These are phyloP conservation scores for Dryobates pubescens DNA, from an alignment of 2,797 vertebrate genomes.

Conservation along the genomic window DNA sequence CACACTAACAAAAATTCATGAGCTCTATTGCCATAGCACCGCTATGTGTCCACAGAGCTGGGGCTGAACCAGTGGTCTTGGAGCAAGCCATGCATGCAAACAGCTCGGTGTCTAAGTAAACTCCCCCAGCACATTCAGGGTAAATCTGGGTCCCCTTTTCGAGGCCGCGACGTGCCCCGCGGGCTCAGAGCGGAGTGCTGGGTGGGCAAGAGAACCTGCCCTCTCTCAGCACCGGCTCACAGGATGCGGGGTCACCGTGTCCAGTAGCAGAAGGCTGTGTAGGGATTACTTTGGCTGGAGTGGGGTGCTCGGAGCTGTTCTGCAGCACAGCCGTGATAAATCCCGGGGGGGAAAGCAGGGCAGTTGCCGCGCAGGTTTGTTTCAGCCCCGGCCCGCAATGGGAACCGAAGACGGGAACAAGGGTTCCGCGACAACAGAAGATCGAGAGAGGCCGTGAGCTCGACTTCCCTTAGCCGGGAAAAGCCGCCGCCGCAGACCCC, in stretches of 20 bases:
- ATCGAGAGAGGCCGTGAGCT: neutral
- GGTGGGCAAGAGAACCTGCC: accelerated
- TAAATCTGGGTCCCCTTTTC: accelerated
- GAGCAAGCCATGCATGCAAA: accelerated
- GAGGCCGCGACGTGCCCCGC: accelerated
- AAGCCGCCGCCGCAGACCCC: neutral
- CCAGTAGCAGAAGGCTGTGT: accelerated
- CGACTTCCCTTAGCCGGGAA: too few species aligned
- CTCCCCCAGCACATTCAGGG: accelerated
- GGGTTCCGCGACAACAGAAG: accelerated
- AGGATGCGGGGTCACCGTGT: accelerated
- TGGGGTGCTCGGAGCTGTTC: neutral
- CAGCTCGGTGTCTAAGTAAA: accelerated
- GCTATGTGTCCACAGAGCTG: accelerated
- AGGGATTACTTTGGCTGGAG: too few species aligned
- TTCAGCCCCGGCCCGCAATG: neutral
- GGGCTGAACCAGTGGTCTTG: accelerated
- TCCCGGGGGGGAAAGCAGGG: neutral
- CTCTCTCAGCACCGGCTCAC: accelerated
- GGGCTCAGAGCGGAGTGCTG: neutral
- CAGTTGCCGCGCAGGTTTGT: neutral
- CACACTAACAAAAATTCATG: neutral
- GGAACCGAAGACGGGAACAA: accelerated
- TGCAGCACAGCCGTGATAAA: neutral
- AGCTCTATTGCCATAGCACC: neutral